These are phyloP conservation scores for Spilogale gracilis DNA, from an alignment of 2,113 vertebrate genomes.

Conservation along the genomic window DNA sequence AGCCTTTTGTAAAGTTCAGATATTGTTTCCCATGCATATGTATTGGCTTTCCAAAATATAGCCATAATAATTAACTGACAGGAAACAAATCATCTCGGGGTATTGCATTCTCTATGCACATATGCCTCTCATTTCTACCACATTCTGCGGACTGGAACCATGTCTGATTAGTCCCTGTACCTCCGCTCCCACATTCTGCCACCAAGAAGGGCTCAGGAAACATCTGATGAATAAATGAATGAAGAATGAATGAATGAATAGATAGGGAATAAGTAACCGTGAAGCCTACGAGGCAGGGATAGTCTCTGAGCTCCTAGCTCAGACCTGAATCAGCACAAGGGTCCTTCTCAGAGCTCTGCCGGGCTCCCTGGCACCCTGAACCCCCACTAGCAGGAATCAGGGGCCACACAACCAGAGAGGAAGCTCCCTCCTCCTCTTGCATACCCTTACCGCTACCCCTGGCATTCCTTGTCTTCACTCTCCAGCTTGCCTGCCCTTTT, in stretches of 20 bases:
- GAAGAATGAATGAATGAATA: neutral
- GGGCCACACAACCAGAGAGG: neutral
- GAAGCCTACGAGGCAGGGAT: neutral
- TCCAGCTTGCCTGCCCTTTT: neutral
- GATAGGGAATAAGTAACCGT: too few relatives aligned
- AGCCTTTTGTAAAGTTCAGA: neutral
- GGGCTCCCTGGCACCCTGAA: neutral
- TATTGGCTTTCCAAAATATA: neutral
- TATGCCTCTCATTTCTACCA: neutral
- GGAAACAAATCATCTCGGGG: neutral
- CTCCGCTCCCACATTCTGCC: too few relatives aligned
- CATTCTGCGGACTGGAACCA: neutral
- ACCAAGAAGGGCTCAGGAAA: neutral
- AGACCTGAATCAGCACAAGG: neutral
- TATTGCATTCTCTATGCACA: rapidly evolving
- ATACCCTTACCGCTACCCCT: too few relatives aligned
- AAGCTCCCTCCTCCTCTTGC: too few relatives aligned
- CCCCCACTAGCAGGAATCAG: neutral
- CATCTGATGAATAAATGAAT: neutral
- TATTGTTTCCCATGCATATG: neutral
- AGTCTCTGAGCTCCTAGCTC: neutral
- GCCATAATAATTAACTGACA: too few relatives aligned
- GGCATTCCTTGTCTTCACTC: neutral
- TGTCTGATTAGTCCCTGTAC: neutral
- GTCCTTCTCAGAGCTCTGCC: neutral